These are phyloP conservation scores for Diachasmimorpha longicaudata DNA, from an alignment of 1,140 invertebrate species.

Conservation along the genomic window DNA sequence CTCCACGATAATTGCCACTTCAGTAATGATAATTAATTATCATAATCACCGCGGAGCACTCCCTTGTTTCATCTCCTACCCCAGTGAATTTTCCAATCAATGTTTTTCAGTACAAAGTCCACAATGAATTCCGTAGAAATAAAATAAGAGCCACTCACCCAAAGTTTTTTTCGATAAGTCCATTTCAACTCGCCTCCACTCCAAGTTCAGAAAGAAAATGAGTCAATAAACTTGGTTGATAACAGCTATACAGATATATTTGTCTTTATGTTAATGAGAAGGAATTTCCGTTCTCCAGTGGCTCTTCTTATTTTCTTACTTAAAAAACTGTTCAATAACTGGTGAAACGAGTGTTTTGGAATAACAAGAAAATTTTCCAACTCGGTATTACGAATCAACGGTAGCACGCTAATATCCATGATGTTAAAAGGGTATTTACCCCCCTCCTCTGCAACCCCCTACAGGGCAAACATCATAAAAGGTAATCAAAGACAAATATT, in stretches of 20 bases:
- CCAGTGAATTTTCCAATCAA: no score
- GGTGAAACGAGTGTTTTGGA: background rate
- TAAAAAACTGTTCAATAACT: background rate
- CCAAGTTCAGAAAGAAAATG: background rate
- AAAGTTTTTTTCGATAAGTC: background rate
- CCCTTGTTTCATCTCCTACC: no score
- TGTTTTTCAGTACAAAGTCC: background rate
- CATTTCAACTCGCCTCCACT: background rate
- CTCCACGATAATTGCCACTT: no score
- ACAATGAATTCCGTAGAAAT: background rate
- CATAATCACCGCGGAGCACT: no score
- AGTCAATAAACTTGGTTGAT: background rate
- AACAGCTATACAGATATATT: background rate
- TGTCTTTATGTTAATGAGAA: background rate
- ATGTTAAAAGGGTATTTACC: background rate
- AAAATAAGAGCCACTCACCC: background rate
- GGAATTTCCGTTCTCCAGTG: background rate
- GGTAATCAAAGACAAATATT: conserved; percentile 51
- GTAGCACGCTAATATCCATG: background rate
- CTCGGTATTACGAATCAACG: background rate
- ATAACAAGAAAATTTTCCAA: background rate
- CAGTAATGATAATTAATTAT: no score
- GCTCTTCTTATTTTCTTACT: background rate
- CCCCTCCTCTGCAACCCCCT: conserved; percentile 30
- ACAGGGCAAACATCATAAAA: conserved; percentile 35